A percentile compares a stretch with the other conserved stretches of the same genome.
Evolutionary conservation across 2,797 vertebrate genomes (phyloP).

Genomic region (Phalloptychus januarius): DNA sequence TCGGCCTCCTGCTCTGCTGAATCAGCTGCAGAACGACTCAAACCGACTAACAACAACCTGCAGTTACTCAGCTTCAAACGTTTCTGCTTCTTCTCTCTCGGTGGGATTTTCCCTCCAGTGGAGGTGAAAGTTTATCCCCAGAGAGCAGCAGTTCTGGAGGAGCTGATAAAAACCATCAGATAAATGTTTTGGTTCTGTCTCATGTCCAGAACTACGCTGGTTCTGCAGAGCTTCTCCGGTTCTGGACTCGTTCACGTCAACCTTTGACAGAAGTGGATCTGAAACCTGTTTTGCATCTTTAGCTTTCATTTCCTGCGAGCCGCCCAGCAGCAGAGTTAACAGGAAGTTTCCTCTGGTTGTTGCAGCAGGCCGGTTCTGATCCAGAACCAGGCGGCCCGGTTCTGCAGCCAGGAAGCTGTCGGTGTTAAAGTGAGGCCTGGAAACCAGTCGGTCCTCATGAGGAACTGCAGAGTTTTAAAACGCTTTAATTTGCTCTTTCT

Average conservation of each 20-base stretch:
- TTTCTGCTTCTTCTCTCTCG: background rate
- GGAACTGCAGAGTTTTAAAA: background rate
- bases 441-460: background rate
- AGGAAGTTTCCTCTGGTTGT: background rate
- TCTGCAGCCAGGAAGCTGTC: background rate
- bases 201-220: background rate
- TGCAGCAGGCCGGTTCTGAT: background rate
- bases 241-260: background rate
- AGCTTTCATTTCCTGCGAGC: background rate
- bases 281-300: background rate
- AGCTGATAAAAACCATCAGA: background rate
- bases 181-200: background rate
- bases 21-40: conserved; percentile 23
- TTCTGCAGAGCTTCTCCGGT: background rate
- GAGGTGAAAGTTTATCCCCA: background rate
- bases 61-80: background rate
- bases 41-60: background rate
- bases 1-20: conserved; percentile 17
- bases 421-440: background rate
- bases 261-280: conserved; percentile 9
- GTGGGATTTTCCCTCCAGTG: background rate
- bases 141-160: background rate
- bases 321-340: background rate
- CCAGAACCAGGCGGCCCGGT: background rate
- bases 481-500: no score